Evolutionary conservation across 2,113 vertebrate genomes (phyloP), one percentile per base, ranked within the genome.

Genomic region (Rhagologus leucostigma): DNA sequence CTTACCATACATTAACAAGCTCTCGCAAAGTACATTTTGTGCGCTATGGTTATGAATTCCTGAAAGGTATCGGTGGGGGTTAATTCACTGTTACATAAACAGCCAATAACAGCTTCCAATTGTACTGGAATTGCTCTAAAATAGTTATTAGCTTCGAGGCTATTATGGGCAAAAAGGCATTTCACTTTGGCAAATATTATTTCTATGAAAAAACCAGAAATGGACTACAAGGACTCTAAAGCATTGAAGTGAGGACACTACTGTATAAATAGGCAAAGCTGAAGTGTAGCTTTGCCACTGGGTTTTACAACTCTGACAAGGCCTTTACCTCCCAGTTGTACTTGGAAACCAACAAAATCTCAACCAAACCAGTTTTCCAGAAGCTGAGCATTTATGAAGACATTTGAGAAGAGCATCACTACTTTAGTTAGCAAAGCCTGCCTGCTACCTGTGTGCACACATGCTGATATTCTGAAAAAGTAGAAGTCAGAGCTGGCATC

Each of bases 21-120:
- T 85, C 52, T 88, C 0, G 10, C 82, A 69, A 91, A 71, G 89
- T 35, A 46, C 62, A 10, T 62, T 86, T 50, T 77, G 46, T 84
- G 74, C 7, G 2, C 76, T 49, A 7, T 37, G 78, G 62, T 46
- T 96, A 55, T 83, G 55, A 91, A 87, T 93, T 96, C 91, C 80
- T 94, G 79, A 95, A 91, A 94, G 93, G 87, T 94, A 67, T 71
- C 52, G 4, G 65, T 93, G 90, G 84, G 96, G 94, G 92, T 97
- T 97, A 96, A 95, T 95, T 94, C 86, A 52, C 63, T 87, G 86
- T 97, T 96, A 95, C 62, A 73, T 95, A 97, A 96, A 97, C 85
- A 95, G 68, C 88, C 70, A 90, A 30, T 94, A 93, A 90, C 87
- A 87, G 85, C 63, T 46, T 79, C 91, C 80, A 37, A 80, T 73